Conservation (phyloP, 2,888 invertebrate species). For the Oxytorus armatus region DNA sequence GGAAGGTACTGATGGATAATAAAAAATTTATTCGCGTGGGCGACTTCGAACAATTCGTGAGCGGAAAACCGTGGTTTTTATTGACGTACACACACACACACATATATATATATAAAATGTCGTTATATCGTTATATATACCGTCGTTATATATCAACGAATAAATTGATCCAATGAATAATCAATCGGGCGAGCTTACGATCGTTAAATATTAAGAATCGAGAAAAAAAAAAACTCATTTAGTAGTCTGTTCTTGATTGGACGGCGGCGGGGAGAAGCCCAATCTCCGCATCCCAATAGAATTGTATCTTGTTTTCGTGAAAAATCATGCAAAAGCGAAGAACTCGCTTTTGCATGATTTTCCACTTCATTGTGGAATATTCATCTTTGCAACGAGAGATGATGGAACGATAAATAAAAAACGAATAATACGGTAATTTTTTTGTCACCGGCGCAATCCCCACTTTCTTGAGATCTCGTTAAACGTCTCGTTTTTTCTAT, state of each 20-base stretch:
- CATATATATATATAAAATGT: too few relatives aligned
- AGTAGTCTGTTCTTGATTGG: too few relatives aligned
- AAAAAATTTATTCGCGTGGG: slow-evolving; percentile 39
- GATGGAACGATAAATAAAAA: too few relatives aligned
- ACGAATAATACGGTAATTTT: too few relatives aligned
- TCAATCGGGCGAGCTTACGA: slow-evolving; percentile 25
- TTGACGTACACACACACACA: slow-evolving; percentile 15
- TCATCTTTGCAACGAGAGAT: slow-evolving; percentile 9
- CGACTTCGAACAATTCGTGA: slow-evolving; percentile 43
- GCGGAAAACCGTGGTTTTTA: slow-evolving; percentile 32
- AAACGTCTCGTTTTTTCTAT: too few relatives aligned
- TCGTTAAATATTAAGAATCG: neutral
- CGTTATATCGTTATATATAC: too few relatives aligned
- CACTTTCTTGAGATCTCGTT: too few relatives aligned
- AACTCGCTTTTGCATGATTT: neutral
- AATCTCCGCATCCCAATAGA: neutral
- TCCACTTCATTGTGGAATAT: neutral
- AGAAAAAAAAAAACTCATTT: too few relatives aligned
- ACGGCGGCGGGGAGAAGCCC: too few relatives aligned
- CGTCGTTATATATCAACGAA: neutral
- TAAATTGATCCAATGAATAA: slow-evolving; percentile 51
- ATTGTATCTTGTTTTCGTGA: neutral
- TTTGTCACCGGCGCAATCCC: too few relatives aligned
- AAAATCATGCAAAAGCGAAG: neutral
- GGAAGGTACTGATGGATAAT: neutral